phyloP scores from a whole-genome alignment of 35 echinoderm and acorn worm genomes.

The Lytechinus variegatus region DNA sequence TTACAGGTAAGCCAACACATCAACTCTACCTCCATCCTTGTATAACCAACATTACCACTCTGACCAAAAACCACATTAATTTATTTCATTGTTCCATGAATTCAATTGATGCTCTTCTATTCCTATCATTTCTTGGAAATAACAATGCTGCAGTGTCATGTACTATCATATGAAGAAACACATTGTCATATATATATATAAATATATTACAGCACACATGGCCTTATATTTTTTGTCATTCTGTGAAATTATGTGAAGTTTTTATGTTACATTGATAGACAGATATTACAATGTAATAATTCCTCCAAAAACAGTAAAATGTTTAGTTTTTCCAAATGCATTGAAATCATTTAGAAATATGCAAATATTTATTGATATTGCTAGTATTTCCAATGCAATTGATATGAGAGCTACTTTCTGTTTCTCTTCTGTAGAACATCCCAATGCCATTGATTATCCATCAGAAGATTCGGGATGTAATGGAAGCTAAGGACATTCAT shows the following conservation, averaged over 20 bases:
- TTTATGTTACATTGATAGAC: too few relatives aligned
- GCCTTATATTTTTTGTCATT: not conserved
- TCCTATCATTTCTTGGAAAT: too few relatives aligned
- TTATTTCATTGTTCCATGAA: not conserved
- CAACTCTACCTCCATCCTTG: not conserved
- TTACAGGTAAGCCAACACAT: conserved; percentile 65
- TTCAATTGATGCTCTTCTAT: not conserved
- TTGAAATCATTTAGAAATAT: not conserved
- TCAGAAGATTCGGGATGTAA: conserved; percentile 72
- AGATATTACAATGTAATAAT: too few relatives aligned
- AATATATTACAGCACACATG: not conserved
- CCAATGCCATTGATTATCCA: conserved; percentile 55
- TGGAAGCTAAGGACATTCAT: conserved; percentile 44
- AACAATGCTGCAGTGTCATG: too few relatives aligned
- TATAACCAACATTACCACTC: not conserved
- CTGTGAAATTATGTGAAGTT: not conserved
- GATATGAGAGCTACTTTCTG: not conserved
- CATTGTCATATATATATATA: not conserved
- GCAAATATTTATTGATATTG: not conserved
- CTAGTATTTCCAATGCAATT: not conserved
- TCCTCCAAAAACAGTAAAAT: not conserved
- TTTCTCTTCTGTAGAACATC: conserved; percentile 58
- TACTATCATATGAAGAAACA: too few relatives aligned
- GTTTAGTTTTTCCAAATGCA: not conserved
- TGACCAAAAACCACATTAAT: not conserved